These are phyloP conservation scores for Tyrannus savana DNA, from an alignment of 2,113 vertebrate species.

Conservation along the genomic window DNA sequence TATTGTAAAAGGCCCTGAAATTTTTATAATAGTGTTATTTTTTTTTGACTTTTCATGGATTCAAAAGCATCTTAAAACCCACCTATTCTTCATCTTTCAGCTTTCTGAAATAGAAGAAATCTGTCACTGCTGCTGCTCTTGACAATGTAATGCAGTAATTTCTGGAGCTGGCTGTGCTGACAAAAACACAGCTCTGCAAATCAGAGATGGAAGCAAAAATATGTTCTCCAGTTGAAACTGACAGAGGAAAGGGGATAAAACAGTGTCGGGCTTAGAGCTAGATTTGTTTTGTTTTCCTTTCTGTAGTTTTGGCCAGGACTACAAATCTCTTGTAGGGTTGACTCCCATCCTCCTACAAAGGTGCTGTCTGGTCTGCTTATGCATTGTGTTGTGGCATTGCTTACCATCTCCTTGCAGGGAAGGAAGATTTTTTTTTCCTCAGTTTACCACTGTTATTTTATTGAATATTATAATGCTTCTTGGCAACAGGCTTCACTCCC, in stretches of 20 bases:
- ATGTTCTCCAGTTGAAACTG: not conserved
- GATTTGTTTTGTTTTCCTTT: not conserved
- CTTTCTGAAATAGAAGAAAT: not conserved
- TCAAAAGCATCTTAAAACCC: not conserved
- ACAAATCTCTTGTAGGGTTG: not conserved
- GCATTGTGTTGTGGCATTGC: not conserved
- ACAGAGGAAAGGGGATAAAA: not conserved
- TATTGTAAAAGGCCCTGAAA: not conserved
- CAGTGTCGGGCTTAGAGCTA: not conserved
- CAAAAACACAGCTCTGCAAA: not conserved
- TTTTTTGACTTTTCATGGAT: not conserved
- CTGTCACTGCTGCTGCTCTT: not conserved
- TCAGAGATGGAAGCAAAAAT: not conserved
- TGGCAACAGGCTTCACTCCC: not conserved
- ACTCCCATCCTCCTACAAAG: not conserved
- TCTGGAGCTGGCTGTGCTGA: not conserved
- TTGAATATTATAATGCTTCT: not conserved
- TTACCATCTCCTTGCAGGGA: not conserved
- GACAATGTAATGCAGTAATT: not conserved
- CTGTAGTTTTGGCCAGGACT: not conserved
- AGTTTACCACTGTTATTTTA: not conserved
- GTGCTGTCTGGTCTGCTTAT: not conserved
- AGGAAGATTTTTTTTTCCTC: not conserved
- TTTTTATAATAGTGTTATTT: not conserved
- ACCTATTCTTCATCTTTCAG: not conserved